Percentiles rank a stretch among this genome's conserved stretches.
phyloP scores from a whole-genome alignment of 2,797 vertebrate genomes.

The Alectoris magna region DNA sequence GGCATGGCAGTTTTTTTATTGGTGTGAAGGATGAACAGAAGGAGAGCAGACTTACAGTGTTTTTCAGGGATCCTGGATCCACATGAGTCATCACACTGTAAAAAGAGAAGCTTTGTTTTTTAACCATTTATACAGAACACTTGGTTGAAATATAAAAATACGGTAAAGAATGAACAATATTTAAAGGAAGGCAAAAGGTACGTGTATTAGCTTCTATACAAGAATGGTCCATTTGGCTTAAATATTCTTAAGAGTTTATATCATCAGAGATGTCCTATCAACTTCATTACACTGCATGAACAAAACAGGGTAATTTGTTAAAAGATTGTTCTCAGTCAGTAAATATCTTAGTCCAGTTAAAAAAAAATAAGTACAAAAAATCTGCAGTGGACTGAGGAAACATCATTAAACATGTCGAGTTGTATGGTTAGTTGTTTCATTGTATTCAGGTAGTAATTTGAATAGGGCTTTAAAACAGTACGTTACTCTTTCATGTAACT shows the following conservation, averaged over 20 bases:
- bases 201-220: background rate
- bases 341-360: background rate
- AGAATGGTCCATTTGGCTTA: background rate
- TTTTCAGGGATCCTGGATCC: background rate
- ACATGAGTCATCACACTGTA: background rate
- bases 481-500: background rate
- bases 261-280: background rate
- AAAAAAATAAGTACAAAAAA: background rate
- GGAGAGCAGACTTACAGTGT: background rate
- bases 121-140: background rate
- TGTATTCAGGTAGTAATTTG: background rate
- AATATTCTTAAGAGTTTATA: background rate
- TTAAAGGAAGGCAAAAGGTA: background rate
- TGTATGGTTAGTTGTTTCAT: background rate
- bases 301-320: background rate
- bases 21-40: background rate
- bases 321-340: background rate
- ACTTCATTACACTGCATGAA: background rate
- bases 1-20: rapidly evolving
- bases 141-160: background rate
- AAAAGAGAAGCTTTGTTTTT: background rate
- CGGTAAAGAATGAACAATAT: background rate
- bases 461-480: background rate
- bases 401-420: background rate
- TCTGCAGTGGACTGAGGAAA: rapidly evolving